Evolutionary conservation across 1,140 invertebrate species (phyloP).

Genomic region (Saxidomus purpurata): DNA sequence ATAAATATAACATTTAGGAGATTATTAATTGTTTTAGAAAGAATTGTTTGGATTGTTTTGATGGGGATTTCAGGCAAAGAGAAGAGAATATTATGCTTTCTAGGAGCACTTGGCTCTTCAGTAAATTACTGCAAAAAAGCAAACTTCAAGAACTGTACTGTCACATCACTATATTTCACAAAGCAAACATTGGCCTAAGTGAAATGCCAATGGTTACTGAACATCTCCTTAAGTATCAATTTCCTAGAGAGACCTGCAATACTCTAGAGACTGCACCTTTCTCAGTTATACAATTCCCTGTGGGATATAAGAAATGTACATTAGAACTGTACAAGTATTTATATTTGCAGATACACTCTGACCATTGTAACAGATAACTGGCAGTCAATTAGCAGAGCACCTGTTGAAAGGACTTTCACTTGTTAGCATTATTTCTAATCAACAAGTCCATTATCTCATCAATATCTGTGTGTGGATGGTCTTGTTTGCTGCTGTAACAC

Average conservation of each 20-base stretch:
- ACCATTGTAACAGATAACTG: constrained; percentile 35
- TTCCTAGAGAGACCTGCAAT: no score
- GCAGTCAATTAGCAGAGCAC: constrained; percentile 48
- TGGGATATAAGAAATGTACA: no score
- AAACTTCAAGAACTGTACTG: no score
- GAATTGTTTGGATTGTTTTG: neutral
- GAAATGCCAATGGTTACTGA: no score
- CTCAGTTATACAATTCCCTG: no score
- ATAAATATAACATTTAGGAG: neutral
- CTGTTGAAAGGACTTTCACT: constrained; percentile 34
- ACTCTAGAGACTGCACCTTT: no score
- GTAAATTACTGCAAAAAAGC: no score
- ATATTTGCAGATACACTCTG: constrained; percentile 1
- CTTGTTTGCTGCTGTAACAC: neutral
- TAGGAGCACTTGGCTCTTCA: no score
- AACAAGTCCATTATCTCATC: constrained; percentile 28
- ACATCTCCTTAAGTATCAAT: no score
- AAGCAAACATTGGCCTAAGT: no score
- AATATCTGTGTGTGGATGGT: neutral
- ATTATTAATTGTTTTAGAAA: neutral
- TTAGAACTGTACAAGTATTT: neutral
- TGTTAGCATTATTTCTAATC: constrained; percentile 54
- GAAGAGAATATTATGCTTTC: no score
- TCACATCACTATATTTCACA: no score
- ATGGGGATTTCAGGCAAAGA: neutral